Percentiles rank a stretch among this genome's conserved stretches.
Conservation (phyloP, 2,888 invertebrate genomes). For the Polylopha cassiicola region DNA sequence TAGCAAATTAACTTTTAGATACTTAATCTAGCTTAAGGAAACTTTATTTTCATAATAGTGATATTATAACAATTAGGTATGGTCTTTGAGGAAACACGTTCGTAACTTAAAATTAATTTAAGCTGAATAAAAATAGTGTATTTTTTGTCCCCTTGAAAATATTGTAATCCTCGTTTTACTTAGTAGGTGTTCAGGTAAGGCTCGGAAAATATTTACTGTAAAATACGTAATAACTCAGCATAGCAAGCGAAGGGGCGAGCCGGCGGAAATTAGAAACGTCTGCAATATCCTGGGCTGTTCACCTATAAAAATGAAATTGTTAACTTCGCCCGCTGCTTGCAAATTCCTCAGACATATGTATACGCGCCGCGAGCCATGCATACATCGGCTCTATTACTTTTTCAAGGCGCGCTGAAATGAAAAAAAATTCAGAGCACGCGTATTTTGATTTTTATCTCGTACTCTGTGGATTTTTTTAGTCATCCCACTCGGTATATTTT, state of each 20-base stretch:
- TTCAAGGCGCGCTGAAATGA: slow-evolving; percentile 4
- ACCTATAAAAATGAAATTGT: slow-evolving; percentile 48
- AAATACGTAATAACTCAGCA: slow-evolving; percentile 46
- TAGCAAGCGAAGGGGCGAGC: slow-evolving; percentile 29
- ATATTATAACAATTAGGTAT: no score
- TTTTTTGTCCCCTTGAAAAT: no score
- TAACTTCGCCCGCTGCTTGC: slow-evolving; percentile 32
- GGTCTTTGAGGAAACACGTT: no score
- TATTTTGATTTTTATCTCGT: background rate
- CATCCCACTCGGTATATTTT: no score
- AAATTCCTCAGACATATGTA: slow-evolving; percentile 15
- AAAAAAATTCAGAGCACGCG: background rate
- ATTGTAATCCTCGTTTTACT: no score
- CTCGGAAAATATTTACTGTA: slow-evolving; percentile 41
- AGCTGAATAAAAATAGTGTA: no score
- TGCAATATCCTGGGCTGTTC: slow-evolving; percentile 50
- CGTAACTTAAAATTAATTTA: no score
- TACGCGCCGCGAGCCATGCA: background rate
- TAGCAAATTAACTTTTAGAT: no score
- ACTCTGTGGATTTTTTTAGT: no score
- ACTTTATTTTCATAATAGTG: no score
- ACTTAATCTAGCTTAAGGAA: no score
- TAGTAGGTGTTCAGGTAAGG: slow-evolving; percentile 19
- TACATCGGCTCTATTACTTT: slow-evolving; percentile 13
- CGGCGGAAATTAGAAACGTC: slow-evolving; percentile 55